A percentile compares a stretch with the other conserved stretches of the same genome.
Conservation (phyloP, 2,888 invertebrate genomes). For the Chouioia cunea region DNA sequence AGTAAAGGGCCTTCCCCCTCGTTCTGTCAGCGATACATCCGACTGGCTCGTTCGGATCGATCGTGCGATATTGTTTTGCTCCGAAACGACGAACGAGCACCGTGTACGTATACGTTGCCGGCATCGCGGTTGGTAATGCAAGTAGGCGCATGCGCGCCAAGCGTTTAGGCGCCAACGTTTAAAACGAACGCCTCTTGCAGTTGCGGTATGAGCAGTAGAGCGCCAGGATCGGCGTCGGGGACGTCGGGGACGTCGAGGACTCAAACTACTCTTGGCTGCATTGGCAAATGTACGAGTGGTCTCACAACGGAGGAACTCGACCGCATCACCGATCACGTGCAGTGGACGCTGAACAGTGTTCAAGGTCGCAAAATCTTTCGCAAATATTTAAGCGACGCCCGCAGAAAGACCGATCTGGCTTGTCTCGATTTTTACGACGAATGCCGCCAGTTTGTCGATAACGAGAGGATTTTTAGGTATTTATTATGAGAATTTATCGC, state of each 20-base stretch:
- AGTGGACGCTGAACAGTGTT: slow-evolving; percentile 52
- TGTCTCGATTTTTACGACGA: slow-evolving; percentile 57
- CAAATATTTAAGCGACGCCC: slow-evolving; percentile 52
- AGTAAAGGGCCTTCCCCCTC: too few species aligned
- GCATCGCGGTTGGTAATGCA: too few species aligned
- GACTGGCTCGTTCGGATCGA: too few species aligned
- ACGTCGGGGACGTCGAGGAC: not conserved
- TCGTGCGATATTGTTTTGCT: too few species aligned
- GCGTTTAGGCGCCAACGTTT: too few species aligned
- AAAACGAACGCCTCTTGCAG: too few species aligned
- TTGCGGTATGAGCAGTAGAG: too few species aligned
- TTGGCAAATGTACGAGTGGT: slow-evolving; percentile 60
- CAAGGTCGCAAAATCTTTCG: slow-evolving; percentile 55
- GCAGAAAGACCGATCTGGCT: slow-evolving; percentile 50
- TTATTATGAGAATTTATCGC: not conserved
- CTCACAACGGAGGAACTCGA: slow-evolving; percentile 56
- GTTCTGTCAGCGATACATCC: too few species aligned
- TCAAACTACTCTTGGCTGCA: slow-evolving; percentile 54
- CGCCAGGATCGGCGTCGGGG: too few species aligned
- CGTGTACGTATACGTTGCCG: too few species aligned
- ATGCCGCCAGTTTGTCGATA: slow-evolving; percentile 12
- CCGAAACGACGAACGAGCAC: too few species aligned
- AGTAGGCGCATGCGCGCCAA: too few species aligned
- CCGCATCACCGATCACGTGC: slow-evolving; percentile 57
- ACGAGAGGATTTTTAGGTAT: slow-evolving; percentile 18